Evolutionary conservation across 2,113 vertebrate genomes (phyloP).

Genomic region (Arizona elegans): DNA sequence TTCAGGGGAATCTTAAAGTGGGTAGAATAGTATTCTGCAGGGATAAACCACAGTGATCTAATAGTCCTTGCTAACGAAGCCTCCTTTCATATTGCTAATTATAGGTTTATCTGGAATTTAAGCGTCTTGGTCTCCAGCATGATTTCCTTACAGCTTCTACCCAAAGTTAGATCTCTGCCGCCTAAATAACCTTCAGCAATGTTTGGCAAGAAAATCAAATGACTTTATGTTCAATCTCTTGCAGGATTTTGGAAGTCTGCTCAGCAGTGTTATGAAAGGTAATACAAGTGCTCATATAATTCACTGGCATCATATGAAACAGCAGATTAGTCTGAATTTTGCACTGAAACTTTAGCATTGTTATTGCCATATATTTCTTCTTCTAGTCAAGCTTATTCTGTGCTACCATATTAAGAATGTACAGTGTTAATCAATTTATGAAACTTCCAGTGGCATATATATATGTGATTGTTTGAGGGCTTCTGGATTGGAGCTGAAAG

Average conservation of each 20-base stretch:
- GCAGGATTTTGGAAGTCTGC: not conserved
- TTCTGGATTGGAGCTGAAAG: no score
- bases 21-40: slow-evolving; percentile 1
- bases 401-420: not conserved
- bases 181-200: not conserved
- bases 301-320: not conserved
- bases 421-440: not conserved
- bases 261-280: not conserved
- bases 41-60: not conserved
- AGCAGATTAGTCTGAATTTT: not conserved
- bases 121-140: not conserved
- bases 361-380: not conserved
- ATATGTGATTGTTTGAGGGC: no score
- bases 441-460: not conserved
- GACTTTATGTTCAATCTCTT: not conserved
- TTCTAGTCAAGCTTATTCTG: not conserved
- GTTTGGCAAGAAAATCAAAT: not conserved
- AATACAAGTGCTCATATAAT: not conserved
- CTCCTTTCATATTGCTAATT: not conserved
- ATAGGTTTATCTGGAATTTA: not conserved
- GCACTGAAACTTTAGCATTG: not conserved
- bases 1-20: not conserved
- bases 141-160: not conserved
- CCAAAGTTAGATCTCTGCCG: not conserved
- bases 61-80: not conserved